Evolutionary conservation across 92 coral and sea anemone species (phyloP).

Genomic region (Zoanthus sociatus): DNA sequence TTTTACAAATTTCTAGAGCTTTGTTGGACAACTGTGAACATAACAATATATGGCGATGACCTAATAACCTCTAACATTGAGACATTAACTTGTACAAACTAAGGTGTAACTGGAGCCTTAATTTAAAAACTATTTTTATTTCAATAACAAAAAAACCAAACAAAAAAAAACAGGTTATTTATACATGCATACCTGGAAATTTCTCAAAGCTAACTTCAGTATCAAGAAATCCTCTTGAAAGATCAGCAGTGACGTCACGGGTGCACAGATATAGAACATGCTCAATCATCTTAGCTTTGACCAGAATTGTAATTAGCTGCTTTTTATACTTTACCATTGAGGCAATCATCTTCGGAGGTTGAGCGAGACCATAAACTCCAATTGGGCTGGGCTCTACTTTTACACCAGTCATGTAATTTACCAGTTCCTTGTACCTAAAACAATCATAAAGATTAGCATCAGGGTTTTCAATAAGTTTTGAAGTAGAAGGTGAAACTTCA

Average conservation of each 20-base stretch:
- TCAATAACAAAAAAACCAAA: too few relatives aligned
- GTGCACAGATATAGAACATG: slow-evolving; percentile 61
- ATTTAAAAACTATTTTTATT: too few relatives aligned
- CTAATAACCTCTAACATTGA: too few relatives aligned
- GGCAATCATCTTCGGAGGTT: slow-evolving; percentile 13
- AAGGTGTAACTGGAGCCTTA: too few relatives aligned
- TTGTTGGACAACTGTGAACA: too few relatives aligned
- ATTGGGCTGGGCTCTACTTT: slow-evolving; percentile 31
- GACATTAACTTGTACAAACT: too few relatives aligned
- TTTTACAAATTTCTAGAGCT: too few relatives aligned
- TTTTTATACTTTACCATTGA: slow-evolving; percentile 24
- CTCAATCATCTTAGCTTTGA: slow-evolving; percentile 42
- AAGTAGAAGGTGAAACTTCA: too few relatives aligned
- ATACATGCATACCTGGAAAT: neutral
- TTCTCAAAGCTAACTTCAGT: neutral
- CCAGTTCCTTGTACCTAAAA: slow-evolving; percentile 50
- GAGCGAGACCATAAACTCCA: slow-evolving; percentile 29
- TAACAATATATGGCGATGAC: too few relatives aligned
- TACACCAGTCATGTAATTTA: slow-evolving; percentile 65
- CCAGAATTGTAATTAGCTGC: slow-evolving; percentile 59
- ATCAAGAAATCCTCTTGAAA: slow-evolving; percentile 5
- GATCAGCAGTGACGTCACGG: neutral
- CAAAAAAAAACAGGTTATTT: too few relatives aligned
- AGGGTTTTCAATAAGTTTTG: neutral
- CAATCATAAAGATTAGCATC: neutral